Evolutionary conservation across 2,888 invertebrate species (phyloP), one percentile per base, ranked within the genome.

Genomic region (Chydorus sphaericus): DNA sequence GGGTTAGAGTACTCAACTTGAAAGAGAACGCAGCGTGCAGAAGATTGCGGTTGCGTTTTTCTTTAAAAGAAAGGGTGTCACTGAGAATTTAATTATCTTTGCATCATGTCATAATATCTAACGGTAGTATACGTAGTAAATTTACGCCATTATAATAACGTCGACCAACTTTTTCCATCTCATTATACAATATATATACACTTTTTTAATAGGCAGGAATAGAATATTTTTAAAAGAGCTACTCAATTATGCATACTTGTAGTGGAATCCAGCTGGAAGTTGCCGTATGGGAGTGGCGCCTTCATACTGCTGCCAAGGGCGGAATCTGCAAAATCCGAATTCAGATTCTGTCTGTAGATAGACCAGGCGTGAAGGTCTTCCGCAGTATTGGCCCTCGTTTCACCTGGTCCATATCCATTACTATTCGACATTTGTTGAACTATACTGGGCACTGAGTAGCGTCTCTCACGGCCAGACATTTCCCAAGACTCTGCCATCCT

Each of bases 291-390:
- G 65, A 91, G 75, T 39, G 91, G 91, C 62, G 89, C 88, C 73
- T 91, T 89, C 68, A 92, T 91, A 38, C 89, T 87, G 61, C 88
- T 89, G 55, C 92, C 92, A 61, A 92, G 72, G 2, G 92, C 92
- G 62, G 90, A 90, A 71, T 92, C 92, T 61, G 92, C 91, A 71
- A 92, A 92, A 73, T 92, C 92, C 1, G 91, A 91, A 72, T 92
- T 92, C 64, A 92, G 75, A 70, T 92, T 92, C 80, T 92, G 91
- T 69, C 92, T 61, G 62, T 70, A 71, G 69, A 93, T 93, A 62
- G 91, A 91, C 93, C 93, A 93, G 59, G 92, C 92, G 70, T 93
- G 92, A 59, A 93, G 77, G 69, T 92, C 92, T 69, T 92, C 91
- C 54, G 86, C 87, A 63, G 88, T 85, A 68, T 86, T 66, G 52